Evolutionary conservation across 1,140 invertebrate genomes (phyloP).

Genomic region (Amphibalanus amphitrite): DNA sequence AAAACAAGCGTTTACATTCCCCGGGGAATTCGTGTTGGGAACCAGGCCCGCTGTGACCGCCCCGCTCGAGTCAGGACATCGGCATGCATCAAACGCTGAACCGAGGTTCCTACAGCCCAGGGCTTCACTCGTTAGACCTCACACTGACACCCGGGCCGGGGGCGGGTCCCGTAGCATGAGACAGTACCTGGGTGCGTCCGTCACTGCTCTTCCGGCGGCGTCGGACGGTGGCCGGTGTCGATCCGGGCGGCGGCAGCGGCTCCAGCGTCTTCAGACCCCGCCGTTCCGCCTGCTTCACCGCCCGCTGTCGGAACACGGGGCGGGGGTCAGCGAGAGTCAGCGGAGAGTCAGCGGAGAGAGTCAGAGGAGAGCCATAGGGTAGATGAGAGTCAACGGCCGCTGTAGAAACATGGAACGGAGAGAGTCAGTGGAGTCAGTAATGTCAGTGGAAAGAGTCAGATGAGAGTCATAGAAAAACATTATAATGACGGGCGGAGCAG

Average conservation of each 20-base stretch:
- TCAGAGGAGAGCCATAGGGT: background rate
- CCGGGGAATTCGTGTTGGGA: too few relatives aligned
- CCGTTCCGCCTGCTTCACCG: conserved; percentile 1
- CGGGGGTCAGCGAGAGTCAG: background rate
- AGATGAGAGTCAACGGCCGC: conserved; percentile 17
- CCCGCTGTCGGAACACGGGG: conserved; percentile 15
- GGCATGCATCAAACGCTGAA: too few relatives aligned
- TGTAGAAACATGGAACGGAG: conserved; percentile 5
- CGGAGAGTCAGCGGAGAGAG: background rate
- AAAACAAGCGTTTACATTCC: too few relatives aligned
- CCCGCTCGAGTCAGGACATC: too few relatives aligned
- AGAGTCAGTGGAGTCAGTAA: background rate
- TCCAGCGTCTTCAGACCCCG: background rate
- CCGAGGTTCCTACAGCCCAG: too few relatives aligned
- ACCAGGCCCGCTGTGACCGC: too few relatives aligned
- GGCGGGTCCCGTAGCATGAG: too few relatives aligned
- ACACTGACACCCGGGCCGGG: too few relatives aligned
- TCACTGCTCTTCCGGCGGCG: background rate
- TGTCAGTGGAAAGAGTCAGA: background rate
- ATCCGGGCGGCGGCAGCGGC: background rate
- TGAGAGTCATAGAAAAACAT: too few relatives aligned
- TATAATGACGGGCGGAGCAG: too few relatives aligned
- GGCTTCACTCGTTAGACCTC: too few relatives aligned
- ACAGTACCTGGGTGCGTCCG: background rate
- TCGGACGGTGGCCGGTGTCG: too few relatives aligned